Evolutionary conservation across 2,888 invertebrate species (phyloP), one percentile per base, ranked within the genome.

Genomic region (Chromoteleia sp.): DNA sequence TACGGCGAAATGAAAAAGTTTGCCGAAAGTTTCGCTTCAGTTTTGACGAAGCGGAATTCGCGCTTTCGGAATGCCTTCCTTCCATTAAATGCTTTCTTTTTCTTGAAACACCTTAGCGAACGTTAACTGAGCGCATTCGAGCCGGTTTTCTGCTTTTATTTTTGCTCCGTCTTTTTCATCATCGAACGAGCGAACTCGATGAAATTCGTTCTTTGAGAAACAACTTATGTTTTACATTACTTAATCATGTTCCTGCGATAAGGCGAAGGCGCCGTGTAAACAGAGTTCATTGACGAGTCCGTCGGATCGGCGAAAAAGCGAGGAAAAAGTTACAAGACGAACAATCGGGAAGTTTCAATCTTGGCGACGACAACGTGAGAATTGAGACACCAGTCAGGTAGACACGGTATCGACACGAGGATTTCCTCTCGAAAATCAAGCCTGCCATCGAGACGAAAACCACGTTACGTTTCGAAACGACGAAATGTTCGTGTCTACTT

Each of bases 331-430:
- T 45, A 29, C 14, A 8, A 59, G 30, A 58, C 68, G 80, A 83
- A 77, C 83, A 74, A 83, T 83, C 56, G 73, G 56, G 52, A 84
- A 82, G 83, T 84, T 85, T 84, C 85, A 84, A 85, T 85, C 85
- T 83, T 63, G 68, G 71, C 73, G 52, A 71, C 78, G 75, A 68
- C 59, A 81, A 78, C 83, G 84, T 83, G 85, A 84, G 86, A 86
- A 87, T 85, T 85, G 85, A 85, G 85, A 86, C 86, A 86, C 85
- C 84, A 85, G 85, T 85, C 86, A 84, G 85, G 86, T 85, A 85
- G 82, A 74, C 81, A 78, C 63, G 79, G 70, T 81, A 84, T 85
- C 85, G 84, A 84, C 74, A 67, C 54, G 54, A 78, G 74, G 83
- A 85, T 84, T 85, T 84, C 81, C 74, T 63, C 74, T 56, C 45